Evolutionary conservation across 2,113 vertebrate species (phyloP).

Genomic region (Bujurquina vittata): DNA sequence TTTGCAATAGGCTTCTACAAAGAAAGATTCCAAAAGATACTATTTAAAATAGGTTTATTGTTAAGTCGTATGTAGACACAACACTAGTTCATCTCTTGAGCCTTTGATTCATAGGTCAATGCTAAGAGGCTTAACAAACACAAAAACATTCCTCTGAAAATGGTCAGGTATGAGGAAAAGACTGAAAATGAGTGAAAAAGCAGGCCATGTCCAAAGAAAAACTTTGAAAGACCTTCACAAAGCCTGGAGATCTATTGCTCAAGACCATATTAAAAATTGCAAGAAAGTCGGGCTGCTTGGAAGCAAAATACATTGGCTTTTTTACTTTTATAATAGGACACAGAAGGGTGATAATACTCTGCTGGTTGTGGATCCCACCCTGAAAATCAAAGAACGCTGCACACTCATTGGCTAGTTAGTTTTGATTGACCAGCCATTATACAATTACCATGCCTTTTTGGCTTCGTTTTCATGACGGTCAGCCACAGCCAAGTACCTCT

Average conservation of each 20-base stretch:
- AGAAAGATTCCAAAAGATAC: not conserved
- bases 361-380: rapidly evolving
- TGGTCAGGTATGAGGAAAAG: no score
- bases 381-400: not conserved
- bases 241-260: not conserved
- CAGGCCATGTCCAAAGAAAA: not conserved
- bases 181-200: no score
- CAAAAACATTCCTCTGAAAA: no score
- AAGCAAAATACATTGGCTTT: not conserved
- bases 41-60: not conserved
- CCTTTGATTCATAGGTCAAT: no score
- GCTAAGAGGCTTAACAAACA: no score
- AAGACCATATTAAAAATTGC: not conserved
- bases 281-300: not conserved
- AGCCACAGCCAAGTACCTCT: no score
- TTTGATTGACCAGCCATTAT: no score
- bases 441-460: no score
- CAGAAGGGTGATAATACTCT: not conserved
- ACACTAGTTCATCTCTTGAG: no score
- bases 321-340: not conserved
- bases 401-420: not conserved
- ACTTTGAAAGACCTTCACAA: not conserved
- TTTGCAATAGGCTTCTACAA: not conserved
- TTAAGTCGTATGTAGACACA: no score
- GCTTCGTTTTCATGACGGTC: no score